Base-by-base conservation (phyloP, 2,113 vertebrate species). In the Sturnira hondurensis region DNA sequence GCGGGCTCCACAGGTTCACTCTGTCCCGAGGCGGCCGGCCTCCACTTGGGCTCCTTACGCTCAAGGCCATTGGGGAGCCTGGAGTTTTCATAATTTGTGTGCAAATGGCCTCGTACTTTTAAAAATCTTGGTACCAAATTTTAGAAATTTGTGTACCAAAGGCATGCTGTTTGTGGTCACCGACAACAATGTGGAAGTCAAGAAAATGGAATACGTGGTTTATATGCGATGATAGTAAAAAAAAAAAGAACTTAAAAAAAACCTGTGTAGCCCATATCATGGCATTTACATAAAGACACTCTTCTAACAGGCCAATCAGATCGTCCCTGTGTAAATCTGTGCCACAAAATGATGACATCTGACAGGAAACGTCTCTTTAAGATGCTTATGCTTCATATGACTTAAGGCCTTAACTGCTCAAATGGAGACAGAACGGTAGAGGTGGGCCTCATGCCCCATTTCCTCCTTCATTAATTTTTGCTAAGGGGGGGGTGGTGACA, bases 361-460 rank as follows among this genome's bases (percentile, higher is more conserved):
- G 88, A 85, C 93, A 94, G 95, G 91, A 94, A 96, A 83, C 91
- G 87, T 89, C n/a, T 96, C 89, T 91, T 93, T 90, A 19, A 83
- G 81, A 76, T n/a, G 8, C 33, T 74, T 47, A 38, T 86, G 80
- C 47, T 68, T 74, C 93, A 13, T 77, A 43, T 38, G 74, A 89
- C 28, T 54, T 38, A 68, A 86, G 84, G 2, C 0, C 31, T 94
- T 84, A 41, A 58, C 56, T 5, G 47, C 87, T 87, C 50, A n/a
- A 10, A 38, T 70, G 6, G 15, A 10, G 9, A 56, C 84, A 96
- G 47, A 26, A 47, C 73, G 67, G 38, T 85, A 2, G 84, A 41
- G 28, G 92, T 86, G 63, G 58, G 80, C n/a, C 78, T 90, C 83
- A 94, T 93, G 93, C 76, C 93, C 95, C 2, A 38, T 97, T 96